Base-by-base conservation (phyloP, 1,140 invertebrate genomes). In the Ips typographus region DNA sequence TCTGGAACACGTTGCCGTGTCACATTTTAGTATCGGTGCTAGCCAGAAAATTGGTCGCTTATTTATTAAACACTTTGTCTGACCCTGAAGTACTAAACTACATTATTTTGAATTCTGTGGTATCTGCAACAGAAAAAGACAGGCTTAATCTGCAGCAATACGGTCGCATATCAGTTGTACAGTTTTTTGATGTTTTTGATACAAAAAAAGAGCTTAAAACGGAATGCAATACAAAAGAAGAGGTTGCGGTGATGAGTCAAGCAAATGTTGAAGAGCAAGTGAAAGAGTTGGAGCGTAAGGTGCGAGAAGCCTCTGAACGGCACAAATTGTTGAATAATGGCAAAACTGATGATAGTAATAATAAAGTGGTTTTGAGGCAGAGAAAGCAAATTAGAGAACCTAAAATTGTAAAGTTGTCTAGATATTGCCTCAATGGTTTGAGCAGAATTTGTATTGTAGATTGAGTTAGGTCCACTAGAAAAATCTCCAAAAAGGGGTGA, bases 1-100 rank as follows among this genome's bases (percentile, higher is more conserved):
- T 89, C 22, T 87, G 84, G 77, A 88, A 86, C 72, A 89, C 87
- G 1, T 81, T 88, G 43, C 86, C 88, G 39, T 88, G 85, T 38
- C 85, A 86, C 76, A 76, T 88, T 41, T 78, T 90, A 40, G 77
- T 88, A 2, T 83, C 87, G 41, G 85, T 90, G 61, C 71, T 89
- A 59, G 83, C 87, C 1, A 87, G 85, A 77, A 85, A 82, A 68
- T 76, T 89, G 4, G 80, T 86, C 47, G 75, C 59, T 39, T 84
- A 82, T 68, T 79, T 84, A 59, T 74, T 83, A 42, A 80, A 75
- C 58, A 81, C 80, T 8, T 71, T 85, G 52, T 80, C 82, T 7
- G 77, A 84, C 71, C 84, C 85, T 5, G 72, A 78, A 40, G 84
- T 84, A 80, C 66, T 86, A n/a, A 85, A 85, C 80, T 82, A 84